Evolutionary conservation across 2,888 invertebrate genomes (phyloP), one percentile per base, ranked within the genome.

Genomic region (Hedychridium roseum): DNA sequence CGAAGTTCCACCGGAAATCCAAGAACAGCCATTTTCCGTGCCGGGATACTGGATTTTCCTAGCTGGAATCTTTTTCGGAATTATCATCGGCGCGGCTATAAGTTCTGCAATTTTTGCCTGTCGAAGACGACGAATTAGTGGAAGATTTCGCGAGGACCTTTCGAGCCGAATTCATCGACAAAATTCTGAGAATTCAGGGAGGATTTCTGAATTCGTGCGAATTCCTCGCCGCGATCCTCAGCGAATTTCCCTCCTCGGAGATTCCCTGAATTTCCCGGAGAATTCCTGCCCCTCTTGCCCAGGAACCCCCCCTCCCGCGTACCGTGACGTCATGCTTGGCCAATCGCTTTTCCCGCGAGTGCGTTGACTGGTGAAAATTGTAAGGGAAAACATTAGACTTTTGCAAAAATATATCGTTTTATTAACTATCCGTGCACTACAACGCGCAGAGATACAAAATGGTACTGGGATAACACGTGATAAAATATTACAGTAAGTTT

Each of bases 231-330:
- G n/a, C 4, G 42, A 49, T 27, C 55, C 59, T 2, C 73, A 72
- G 42, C 53, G 71, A 32, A 46, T 66, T 4, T 70, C 70, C 14
- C 48, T 76, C 12, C 41, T 77, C 5, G 55, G 60, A 26, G 57
- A 68, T 59, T 34, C 57, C 6, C 66, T 60, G 60, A 58, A 60
- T 11, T 38, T 52, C n/a, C 18, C 52, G 51, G n/a, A 30, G 32
- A 1, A 45, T 45, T 2, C 23, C 30, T 21, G 46, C 50, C 2
- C n/a, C n/a, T 56, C 66, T 9, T 73, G 73, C 44, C 73, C 75
- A 1, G 74, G 65, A 12, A 78, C 76, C 9, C 78, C 78, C 1
- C 78, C 78, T 1, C 78, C 78, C 1, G 70, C 76, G 1, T 78
- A 78, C 44, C 66, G 71, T 9, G 78, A 78, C 21, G 78, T 78